Conservation (phyloP, 2,888 invertebrate genomes). For the Ochropleura leucogaster region DNA sequence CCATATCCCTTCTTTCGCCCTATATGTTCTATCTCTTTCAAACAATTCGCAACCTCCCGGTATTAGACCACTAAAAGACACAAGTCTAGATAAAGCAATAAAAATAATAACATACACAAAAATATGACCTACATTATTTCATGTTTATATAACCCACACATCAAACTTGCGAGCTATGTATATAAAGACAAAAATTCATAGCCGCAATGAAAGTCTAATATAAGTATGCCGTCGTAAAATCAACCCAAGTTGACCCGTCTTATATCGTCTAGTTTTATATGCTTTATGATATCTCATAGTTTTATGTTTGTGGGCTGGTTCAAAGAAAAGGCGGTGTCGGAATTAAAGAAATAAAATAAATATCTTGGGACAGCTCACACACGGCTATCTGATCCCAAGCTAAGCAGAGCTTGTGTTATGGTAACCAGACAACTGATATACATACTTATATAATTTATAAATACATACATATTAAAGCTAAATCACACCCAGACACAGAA, state of each 20-base stretch:
- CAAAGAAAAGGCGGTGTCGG: constrained; percentile 26
- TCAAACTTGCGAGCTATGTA: constrained; percentile 54
- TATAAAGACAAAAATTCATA: constrained; percentile 63
- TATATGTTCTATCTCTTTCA: too few species aligned
- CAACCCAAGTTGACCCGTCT: constrained; percentile 64
- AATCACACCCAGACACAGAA: too few species aligned
- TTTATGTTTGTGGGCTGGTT: constrained; percentile 63
- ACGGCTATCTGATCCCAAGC: too few species aligned
- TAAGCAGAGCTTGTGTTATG: too few species aligned
- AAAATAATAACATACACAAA: constrained; percentile 9
- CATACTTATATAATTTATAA: too few species aligned
- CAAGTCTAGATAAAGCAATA: constrained; percentile 20
- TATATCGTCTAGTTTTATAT: constrained; percentile 71
- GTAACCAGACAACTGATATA: too few species aligned
- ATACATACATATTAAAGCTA: too few species aligned
- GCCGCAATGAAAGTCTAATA: constrained; percentile 55
- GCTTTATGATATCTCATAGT: constrained; percentile 71
- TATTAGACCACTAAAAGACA: neutral
- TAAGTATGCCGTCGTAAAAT: constrained; percentile 64
- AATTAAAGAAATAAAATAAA: too few species aligned
- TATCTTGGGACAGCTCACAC: too few species aligned
- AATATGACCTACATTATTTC: constrained; percentile 24
- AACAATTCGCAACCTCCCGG: too few species aligned
- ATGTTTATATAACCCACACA: constrained; percentile 45
- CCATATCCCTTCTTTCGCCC: too few species aligned